phyloP scores from a whole-genome alignment of 2,888 invertebrate genomes.

The Antheraea yamamai region DNA sequence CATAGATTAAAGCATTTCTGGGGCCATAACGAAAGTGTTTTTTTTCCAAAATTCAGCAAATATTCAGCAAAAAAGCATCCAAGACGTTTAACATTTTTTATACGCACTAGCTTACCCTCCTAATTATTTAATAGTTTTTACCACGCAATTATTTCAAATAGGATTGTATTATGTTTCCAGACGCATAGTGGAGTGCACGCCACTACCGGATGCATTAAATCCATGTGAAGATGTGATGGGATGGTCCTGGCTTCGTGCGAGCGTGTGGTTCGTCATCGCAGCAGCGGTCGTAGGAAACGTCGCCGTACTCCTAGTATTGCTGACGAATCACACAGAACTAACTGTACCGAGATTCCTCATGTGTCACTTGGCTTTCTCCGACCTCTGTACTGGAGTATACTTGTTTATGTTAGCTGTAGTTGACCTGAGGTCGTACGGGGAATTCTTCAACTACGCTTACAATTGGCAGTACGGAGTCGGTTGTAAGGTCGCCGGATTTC shows the following conservation, averaged over 20 bases:
- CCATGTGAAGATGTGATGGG: constrained; percentile 96
- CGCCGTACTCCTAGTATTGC: constrained; percentile 89
- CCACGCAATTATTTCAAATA: not conserved
- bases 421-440: constrained; percentile 91
- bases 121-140: no score
- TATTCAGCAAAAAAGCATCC: not conserved
- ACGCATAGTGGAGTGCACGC: constrained; percentile 84
- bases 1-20: no score
- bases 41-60: no score
- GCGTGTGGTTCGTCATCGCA: constrained; percentile 93
- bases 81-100: not conserved
- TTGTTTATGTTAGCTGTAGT: constrained; percentile 91
- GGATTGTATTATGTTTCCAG: constrained; percentile 44
- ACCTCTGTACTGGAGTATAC: constrained; percentile 93
- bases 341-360: constrained; percentile 75
- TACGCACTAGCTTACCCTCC: no score
- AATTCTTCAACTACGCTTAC: constrained; percentile 94
- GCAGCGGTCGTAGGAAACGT: constrained; percentile 92
- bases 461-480: constrained; percentile 93
- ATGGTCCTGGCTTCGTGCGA: constrained; percentile 87
- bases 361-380: constrained; percentile 92
- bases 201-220: constrained; percentile 90
- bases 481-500: constrained; percentile 92
- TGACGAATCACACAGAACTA: constrained; percentile 80
- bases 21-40: no score